Base-by-base conservation (phyloP, 2,888 invertebrate genomes). In the Muscina levida region DNA sequence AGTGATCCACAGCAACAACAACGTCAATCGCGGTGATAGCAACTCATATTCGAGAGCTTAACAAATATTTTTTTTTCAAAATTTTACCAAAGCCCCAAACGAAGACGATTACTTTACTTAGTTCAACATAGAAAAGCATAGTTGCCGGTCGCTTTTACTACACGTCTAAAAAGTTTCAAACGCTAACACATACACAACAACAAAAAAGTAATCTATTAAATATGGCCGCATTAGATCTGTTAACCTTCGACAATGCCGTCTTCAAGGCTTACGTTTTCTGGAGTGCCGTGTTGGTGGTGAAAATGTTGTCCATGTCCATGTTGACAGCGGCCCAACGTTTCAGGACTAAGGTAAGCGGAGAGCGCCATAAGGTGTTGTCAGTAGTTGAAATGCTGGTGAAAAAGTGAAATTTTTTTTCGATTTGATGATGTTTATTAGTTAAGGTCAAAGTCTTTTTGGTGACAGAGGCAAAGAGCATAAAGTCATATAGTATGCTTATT, bases 241-340 rank as follows among this genome's bases (percentile, higher is more conserved):
- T 87, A 13, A 85, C 83, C 75, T 85, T 89, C 1, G 85, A 84
- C 11, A 89, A 89, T 81, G 85, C 85, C 10, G 90, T 91, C 53
- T 91, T 92, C 84, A 86, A 85, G 68, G 83, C 88, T 15, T 92
- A 89, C 85, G 84, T 87, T 2, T 91, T 92, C 83, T 92, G 92
- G 88, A 84, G 87, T 22, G 88, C 87, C 8, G 84, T 91, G 26
- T 83, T 92, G 82, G 88, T 89, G 0, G 44, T 91, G 6, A 92
- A 92, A 87, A 89, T 91, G 86, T 77, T 92, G 10, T 51, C 85
- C 1, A 91, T 92, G 91, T 83, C 89, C 1, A 3, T 87, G 13
- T 85, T 92, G 1, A 92, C 92, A 1, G 91, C 85, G 1, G 39
- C 87, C 0, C 88, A 90, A 76, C 88, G 92, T 6, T 85, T 91